phyloP scores from a whole-genome alignment of 2,113 vertebrate genomes.

The Phyllostomus discolor region DNA sequence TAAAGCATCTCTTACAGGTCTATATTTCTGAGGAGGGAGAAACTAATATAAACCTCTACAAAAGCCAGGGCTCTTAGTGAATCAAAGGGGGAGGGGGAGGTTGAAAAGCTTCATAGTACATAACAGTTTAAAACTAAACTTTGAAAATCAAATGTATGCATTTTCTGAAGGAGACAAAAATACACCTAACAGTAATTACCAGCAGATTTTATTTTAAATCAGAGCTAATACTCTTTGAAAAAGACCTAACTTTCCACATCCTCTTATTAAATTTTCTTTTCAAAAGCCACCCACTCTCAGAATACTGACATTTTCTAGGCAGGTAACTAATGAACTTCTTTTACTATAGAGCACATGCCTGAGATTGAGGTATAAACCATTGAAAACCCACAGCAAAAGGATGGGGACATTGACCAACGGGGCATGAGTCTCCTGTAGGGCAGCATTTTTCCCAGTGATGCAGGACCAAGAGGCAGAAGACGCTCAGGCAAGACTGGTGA shows the following conservation, averaged over 20 bases:
- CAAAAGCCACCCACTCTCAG: neutral
- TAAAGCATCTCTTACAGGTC: neutral
- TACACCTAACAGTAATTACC: neutral
- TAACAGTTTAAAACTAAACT: neutral
- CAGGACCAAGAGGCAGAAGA: neutral
- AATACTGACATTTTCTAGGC: neutral
- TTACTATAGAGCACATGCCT: neutral
- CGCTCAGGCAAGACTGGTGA: neutral
- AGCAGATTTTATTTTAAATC: conserved; percentile 30
- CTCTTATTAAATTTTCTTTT: neutral
- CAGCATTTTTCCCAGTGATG: neutral
- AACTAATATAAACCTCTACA: neutral
- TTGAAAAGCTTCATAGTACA: neutral
- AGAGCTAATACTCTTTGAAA: neutral
- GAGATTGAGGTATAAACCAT: neutral
- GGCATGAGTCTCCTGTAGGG: neutral
- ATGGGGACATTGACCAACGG: neutral
- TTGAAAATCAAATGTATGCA: neutral
- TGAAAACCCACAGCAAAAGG: neutral
- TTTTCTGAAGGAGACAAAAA: neutral
- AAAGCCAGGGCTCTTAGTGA: neutral
- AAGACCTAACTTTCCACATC: neutral
- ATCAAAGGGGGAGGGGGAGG: neutral
- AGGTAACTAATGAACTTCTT: neutral
- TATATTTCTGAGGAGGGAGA: neutral